A percentile compares a stretch with the other conserved stretches of the same genome.
These are phyloP conservation scores for Rhadinocentrus ornatus DNA, from an alignment of 2,797 vertebrate genomes.

Conservation along the genomic window DNA sequence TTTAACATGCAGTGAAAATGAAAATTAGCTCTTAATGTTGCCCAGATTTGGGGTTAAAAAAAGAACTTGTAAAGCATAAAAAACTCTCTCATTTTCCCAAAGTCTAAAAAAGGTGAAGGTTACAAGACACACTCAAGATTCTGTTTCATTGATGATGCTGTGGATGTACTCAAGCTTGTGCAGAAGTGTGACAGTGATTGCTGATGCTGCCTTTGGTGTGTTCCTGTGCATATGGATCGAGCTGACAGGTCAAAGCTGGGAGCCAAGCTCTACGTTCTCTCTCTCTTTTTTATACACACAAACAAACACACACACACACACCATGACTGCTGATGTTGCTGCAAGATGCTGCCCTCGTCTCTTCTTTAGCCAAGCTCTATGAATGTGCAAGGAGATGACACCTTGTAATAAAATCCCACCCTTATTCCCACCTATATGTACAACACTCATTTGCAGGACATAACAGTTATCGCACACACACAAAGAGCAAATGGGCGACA, in stretches of 20 bases:
- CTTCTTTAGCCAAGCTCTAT: constrained; percentile 46
- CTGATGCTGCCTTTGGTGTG: constrained; percentile 50
- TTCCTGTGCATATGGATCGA: constrained; percentile 32
- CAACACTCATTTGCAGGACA: constrained; percentile 37
- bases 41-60: constrained; percentile 41
- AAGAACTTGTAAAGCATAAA: constrained; percentile 65
- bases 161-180: constrained; percentile 25
- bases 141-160: constrained; percentile 31
- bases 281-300: constrained; percentile 7
- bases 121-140: constrained; percentile 32
- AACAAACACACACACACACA: constrained; percentile 17
- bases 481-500: constrained; percentile 49
- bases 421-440: constrained; percentile 54
- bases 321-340: constrained; percentile 32
- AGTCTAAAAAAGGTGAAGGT: constrained; percentile 68
- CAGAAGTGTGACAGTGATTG: constrained; percentile 52
- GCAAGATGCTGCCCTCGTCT: constrained; percentile 20
- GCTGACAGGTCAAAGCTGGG: constrained; percentile 48
- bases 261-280: not conserved
- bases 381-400: constrained; percentile 61
- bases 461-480: constrained; percentile 26
- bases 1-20: not conserved
- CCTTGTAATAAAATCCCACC: constrained; percentile 59
- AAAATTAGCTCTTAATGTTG: constrained; percentile 18
- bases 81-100: constrained; percentile 65